phyloP scores from a whole-genome alignment of 2,888 invertebrate genomes.

The Cephonodes hylas region DNA sequence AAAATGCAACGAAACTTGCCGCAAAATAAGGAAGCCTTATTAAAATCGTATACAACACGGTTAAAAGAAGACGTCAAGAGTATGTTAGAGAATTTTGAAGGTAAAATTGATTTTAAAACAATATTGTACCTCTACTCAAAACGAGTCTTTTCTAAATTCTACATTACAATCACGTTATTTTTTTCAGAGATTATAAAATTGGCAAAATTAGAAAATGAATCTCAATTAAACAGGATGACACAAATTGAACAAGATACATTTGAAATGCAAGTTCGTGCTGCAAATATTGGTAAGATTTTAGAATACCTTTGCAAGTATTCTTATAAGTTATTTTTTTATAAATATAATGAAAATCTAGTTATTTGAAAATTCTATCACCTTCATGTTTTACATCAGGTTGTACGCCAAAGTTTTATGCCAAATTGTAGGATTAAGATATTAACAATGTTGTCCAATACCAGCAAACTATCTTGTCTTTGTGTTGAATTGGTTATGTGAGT shows the following conservation, averaged over 20 bases:
- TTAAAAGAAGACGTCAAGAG: constrained; percentile 98
- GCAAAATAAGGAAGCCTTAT: constrained; percentile 96
- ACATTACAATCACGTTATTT: background rate
- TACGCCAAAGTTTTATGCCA: too few species aligned
- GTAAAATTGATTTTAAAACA: constrained; percentile 61
- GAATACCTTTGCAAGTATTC: too few species aligned
- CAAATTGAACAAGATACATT: constrained; percentile 97
- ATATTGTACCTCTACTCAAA: background rate
- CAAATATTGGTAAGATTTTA: constrained; percentile 91
- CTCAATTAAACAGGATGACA: constrained; percentile 93
- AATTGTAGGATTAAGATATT: too few species aligned
- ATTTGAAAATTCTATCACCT: too few species aligned
- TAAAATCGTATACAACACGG: constrained; percentile 96
- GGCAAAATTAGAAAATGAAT: constrained; percentile 94
- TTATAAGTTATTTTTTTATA: too few species aligned
- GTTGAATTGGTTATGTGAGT: too few species aligned
- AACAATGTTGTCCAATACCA: too few species aligned
- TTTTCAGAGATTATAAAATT: constrained; percentile 92
- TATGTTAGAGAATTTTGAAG: constrained; percentile 98
- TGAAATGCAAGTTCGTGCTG: constrained; percentile 98
- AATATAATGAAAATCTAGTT: too few species aligned
- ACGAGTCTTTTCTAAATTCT: background rate
- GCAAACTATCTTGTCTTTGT: too few species aligned
- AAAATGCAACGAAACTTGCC: constrained; percentile 85
- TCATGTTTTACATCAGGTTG: too few species aligned